Evolutionary conservation across 2,888 invertebrate genomes (phyloP).

Genomic region (Galerucella pusilla): DNA sequence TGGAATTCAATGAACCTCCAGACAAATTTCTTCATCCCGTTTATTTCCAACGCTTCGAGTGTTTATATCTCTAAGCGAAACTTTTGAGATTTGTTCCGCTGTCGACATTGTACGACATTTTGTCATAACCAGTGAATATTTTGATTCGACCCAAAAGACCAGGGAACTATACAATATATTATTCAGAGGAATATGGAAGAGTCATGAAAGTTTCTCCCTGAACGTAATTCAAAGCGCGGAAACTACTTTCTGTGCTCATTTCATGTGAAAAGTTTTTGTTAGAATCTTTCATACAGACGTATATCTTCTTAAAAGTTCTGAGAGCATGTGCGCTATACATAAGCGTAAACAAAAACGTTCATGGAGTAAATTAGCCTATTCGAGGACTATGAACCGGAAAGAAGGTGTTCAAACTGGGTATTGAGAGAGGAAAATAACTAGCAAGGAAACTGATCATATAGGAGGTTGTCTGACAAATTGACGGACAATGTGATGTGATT

Average conservation of each 20-base stretch:
- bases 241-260: slow-evolving; percentile 26
- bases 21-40: no score
- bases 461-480: no score
- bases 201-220: slow-evolving; percentile 11
- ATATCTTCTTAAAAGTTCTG: slow-evolving; percentile 18
- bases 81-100: not conserved
- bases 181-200: not conserved
- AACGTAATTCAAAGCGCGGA: slow-evolving; percentile 20
- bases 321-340: slow-evolving; percentile 20
- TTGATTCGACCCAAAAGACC: not conserved
- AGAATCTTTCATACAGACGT: slow-evolving; percentile 16
- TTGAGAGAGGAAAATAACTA: no score
- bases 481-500: no score
- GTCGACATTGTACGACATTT: not conserved
- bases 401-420: not conserved
- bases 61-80: not conserved
- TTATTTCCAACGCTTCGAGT: not conserved
- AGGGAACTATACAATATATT: slow-evolving; percentile 14
- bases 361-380: not conserved
- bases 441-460: no score
- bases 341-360: slow-evolving; percentile 21
- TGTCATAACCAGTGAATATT: not conserved
- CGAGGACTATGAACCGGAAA: not conserved
- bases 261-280: slow-evolving; percentile 20
- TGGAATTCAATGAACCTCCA: no score